Evolutionary conservation across 2,113 vertebrate genomes (phyloP), one percentile per base, ranked within the genome.

Genomic region (Hyperoodon ampullatus): DNA sequence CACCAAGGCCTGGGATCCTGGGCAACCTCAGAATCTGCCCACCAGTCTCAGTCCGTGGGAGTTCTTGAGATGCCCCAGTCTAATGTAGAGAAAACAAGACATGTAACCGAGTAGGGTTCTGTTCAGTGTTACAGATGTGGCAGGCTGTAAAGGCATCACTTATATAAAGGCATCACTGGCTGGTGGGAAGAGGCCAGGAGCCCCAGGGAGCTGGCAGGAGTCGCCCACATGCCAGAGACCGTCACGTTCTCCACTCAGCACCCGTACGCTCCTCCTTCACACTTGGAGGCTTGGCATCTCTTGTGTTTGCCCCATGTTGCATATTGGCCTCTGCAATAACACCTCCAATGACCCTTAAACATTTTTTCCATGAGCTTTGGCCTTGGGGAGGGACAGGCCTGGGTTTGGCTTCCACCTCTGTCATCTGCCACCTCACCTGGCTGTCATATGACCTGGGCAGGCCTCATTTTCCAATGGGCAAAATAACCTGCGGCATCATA

Each of bases 241-340:
- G 1, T 30, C 19, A 1, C 5, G 1, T 30, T n/a, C 84, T 9
- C 8, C 0, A 0, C 55, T 61, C 6, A 0, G 13, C 0, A 2
- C 68, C 35, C 6, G 2, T 9, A 1, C 0, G 5, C 28, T 30
- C 23, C 28, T 30, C 23, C 12, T 55, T 90, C 23, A 2, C 24
- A 13, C 35, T 21, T 1, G 21, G 61, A 71, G 53, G 7, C 35
- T 8, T 28, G 12, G 30, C 30, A 0, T 58, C 42, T 63, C 39
- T 53, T n/a, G 60, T 42, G 15, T 55, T 21, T 16, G 11, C 33
- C 44, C 28, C 16, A 44, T 53, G 42, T 90, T 50, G 71, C 30
- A 19, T 80, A 23, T 55, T 58, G 55, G 24, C 68, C 61, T 83
- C 68, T 83, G 42, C 77, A 82, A 14, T 28, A 39, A 60, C n/a